phyloP scores from a whole-genome alignment of 2,888 invertebrate species.

The Chouioia cunea region DNA sequence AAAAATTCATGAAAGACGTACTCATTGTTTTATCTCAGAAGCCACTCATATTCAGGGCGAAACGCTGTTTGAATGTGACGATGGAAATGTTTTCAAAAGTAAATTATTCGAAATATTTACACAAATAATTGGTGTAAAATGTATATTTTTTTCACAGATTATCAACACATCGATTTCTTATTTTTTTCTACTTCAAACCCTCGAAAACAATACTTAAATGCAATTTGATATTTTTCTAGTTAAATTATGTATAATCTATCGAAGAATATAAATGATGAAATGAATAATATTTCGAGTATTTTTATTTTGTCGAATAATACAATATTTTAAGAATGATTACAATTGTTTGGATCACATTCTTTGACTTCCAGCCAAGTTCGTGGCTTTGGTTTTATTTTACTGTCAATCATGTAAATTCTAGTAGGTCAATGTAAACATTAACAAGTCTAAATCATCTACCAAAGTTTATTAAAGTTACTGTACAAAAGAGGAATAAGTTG shows the following conservation, averaged over 20 bases:
- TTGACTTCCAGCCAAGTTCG: slow-evolving; percentile 15
- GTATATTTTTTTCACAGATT: too few species aligned
- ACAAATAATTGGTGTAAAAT: too few species aligned
- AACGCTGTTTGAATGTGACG: neutral
- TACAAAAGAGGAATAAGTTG: neutral
- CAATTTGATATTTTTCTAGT: too few species aligned
- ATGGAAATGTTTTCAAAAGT: slow-evolving; percentile 14
- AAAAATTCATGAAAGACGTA: slow-evolving; percentile 3
- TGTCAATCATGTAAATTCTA: slow-evolving; percentile 40
- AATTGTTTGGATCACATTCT: too few species aligned
- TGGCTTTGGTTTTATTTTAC: neutral
- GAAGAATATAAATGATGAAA: too few species aligned
- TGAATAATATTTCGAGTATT: too few species aligned
- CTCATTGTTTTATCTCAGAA: slow-evolving; percentile 4
- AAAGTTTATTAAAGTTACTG: neutral
- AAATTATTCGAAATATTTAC: neutral
- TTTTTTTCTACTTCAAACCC: too few species aligned
- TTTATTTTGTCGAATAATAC: too few species aligned
- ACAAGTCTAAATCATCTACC: neutral
- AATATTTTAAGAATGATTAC: too few species aligned
- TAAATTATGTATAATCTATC: too few species aligned
- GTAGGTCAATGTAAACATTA: slow-evolving; percentile 29
- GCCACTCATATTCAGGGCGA: neutral
- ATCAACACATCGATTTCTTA: too few species aligned
- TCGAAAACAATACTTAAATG: too few species aligned